A percentile compares a stretch with the other conserved stretches of the same genome.
Evolutionary conservation across 2,888 invertebrate genomes (phyloP).

Genomic region (Heliconius hortense): DNA sequence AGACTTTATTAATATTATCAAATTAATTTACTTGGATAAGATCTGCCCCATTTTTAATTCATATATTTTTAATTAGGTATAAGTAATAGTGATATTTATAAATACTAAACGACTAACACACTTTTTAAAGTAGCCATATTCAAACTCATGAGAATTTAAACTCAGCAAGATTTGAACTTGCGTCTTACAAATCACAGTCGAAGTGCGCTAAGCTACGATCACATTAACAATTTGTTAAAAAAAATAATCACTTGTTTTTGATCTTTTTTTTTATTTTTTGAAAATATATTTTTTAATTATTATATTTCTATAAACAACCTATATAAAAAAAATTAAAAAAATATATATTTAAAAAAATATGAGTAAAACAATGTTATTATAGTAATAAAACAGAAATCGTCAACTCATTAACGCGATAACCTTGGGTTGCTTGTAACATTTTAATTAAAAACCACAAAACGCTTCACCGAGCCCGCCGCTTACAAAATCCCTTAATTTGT

Average conservation of each 20-base stretch:
- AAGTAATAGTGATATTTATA: neutral
- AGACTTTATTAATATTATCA: neutral
- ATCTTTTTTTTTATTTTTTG: neutral
- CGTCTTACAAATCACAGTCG: neutral
- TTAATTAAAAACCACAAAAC: slow-evolving; percentile 76
- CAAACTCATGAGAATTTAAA: neutral
- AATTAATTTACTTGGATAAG: neutral
- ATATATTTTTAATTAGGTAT: neutral
- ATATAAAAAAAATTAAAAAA: neutral
- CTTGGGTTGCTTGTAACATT: slow-evolving; percentile 69
- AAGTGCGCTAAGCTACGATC: neutral
- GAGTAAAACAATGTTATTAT: slow-evolving; percentile 36
- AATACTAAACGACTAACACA: neutral
- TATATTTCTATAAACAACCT: neutral
- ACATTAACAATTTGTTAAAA: neutral
- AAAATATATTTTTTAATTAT: neutral
- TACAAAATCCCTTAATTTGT: slow-evolving; percentile 70
- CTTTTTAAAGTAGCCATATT: neutral
- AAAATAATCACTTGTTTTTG: neutral
- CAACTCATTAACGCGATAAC: slow-evolving; percentile 69
- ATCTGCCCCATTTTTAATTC: neutral
- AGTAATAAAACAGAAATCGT: slow-evolving; percentile 62
- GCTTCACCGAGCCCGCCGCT: slow-evolving; percentile 67
- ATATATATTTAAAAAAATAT: neutral
- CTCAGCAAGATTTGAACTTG: neutral